Evolutionary conservation across 35 echinoderm and acorn worm species (phyloP).

Genomic region (Antedon bifida): DNA sequence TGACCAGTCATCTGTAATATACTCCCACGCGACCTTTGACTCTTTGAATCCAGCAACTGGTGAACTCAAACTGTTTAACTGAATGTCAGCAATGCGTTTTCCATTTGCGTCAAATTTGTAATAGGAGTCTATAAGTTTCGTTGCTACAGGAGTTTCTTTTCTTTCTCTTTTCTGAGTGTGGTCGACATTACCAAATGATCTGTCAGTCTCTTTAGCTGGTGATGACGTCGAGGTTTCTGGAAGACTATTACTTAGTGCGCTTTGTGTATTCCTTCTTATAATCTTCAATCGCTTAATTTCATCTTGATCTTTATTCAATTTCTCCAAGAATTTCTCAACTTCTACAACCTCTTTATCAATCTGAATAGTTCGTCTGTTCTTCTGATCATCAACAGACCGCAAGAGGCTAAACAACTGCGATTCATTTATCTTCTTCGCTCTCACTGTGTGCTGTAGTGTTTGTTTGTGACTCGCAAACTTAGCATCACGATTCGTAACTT

Average conservation of each 20-base stretch:
- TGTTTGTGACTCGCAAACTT: slow-evolving; percentile 64
- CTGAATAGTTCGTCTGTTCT: slow-evolving; percentile 40
- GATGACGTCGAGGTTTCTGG: not conserved
- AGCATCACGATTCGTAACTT: slow-evolving; percentile 11
- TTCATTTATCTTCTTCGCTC: slow-evolving; percentile 75
- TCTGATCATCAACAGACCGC: slow-evolving; percentile 48
- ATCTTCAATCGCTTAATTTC: slow-evolving; percentile 2
- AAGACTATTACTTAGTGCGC: slow-evolving; percentile 12
- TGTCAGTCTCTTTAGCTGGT: not conserved
- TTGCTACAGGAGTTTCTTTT: not conserved
- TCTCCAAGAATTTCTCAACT: slow-evolving; percentile 41
- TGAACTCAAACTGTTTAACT: not conserved
- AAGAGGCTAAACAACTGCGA: slow-evolving; percentile 59
- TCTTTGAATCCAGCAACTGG: not conserved
- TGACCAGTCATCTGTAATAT: slow-evolving; percentile 17
- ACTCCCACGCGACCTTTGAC: not conserved
- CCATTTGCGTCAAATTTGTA: slow-evolving; percentile 28
- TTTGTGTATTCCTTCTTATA: not conserved
- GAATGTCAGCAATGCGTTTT: slow-evolving; percentile 9
- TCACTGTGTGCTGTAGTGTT: slow-evolving; percentile 55
- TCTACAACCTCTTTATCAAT: slow-evolving; percentile 82
- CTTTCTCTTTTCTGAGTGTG: not conserved
- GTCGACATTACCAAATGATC: not conserved
- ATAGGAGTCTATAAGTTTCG: slow-evolving; percentile 17
- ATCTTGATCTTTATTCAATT: slow-evolving; percentile 38